A percentile compares a stretch with the other conserved stretches of the same genome.
These are phyloP conservation scores for Ips typographus DNA, from an alignment of 1,140 invertebrate genomes.

Conservation along the genomic window DNA sequence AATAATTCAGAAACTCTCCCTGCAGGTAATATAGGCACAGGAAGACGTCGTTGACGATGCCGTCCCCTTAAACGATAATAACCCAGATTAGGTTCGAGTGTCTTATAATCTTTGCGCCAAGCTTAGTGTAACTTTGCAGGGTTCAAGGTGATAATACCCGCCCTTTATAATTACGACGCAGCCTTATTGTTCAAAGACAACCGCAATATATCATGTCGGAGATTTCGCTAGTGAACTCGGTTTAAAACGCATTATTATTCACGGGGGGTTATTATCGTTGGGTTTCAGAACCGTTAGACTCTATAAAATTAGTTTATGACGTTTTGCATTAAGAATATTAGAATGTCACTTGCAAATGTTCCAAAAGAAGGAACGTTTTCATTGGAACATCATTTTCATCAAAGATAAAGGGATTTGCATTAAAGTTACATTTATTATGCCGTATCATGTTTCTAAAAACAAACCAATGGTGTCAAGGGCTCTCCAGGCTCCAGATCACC, in stretches of 20 bases:
- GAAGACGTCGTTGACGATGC: neutral
- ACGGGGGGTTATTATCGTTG: constrained; percentile 1
- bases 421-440: no score
- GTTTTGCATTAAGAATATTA: neutral
- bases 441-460: no score
- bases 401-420: no score
- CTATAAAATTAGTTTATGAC: constrained; percentile 5
- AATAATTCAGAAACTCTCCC: no score
- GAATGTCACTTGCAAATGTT: no score
- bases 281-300: neutral
- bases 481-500: no score
- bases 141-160: constrained; percentile 19
- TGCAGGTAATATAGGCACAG: neutral
- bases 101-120: constrained; percentile 11
- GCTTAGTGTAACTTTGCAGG: constrained; percentile 16
- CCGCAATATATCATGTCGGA: constrained; percentile 12
- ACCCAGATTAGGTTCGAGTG: constrained; percentile 11
- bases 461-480: no score
- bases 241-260: constrained; percentile 12
- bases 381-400: no score
- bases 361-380: no score
- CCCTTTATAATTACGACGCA: constrained; percentile 13
- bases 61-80: constrained; percentile 1
- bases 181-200: constrained; percentile 17
- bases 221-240: constrained; percentile 6